These are phyloP conservation scores for Spheniscus mendiculus DNA, from an alignment of 2,113 vertebrate genomes.

Conservation along the genomic window DNA sequence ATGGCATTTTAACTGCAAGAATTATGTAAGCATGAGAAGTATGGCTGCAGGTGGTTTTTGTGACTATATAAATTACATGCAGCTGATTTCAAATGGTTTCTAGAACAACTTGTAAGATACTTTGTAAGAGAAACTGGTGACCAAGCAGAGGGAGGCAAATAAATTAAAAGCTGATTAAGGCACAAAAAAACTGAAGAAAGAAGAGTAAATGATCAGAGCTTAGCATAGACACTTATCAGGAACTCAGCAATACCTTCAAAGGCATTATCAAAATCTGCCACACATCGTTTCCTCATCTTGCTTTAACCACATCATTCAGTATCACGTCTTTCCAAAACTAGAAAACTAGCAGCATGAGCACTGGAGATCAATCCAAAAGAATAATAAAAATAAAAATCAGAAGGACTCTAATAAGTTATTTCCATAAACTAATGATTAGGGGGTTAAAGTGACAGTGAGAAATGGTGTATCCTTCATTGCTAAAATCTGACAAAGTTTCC, in stretches of 20 bases:
- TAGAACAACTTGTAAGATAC: not conserved
- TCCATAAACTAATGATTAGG: not conserved
- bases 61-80: not conserved
- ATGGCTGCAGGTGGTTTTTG: not conserved
- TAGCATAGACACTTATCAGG: not conserved
- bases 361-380: not conserved
- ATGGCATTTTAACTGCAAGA: not conserved
- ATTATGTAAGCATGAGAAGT: not conserved
- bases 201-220: not conserved
- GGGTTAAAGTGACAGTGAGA: not conserved
- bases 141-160: not conserved
- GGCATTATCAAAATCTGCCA: not conserved
- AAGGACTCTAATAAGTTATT: not conserved
- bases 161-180: not conserved
- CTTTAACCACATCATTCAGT: not conserved
- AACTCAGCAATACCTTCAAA: not conserved
- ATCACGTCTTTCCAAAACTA: not conserved
- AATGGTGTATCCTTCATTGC: not conserved
- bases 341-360: not conserved
- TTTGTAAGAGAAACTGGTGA: not conserved
- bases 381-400: not conserved
- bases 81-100: not conserved
- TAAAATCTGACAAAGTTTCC: not conserved
- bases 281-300: not conserved
- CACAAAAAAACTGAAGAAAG: not conserved